phyloP scores from a whole-genome alignment of 2,113 vertebrate species.

The sheep (Ovis aries) region ARS-UI_Ramb_v3.0 NC_056073.1:37205001-37205500 shows the following conservation, averaged over 20 bases:
- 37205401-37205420: background rate
- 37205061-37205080: background rate
- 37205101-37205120: background rate
- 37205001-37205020: background rate
- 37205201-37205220: background rate
- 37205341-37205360: background rate
- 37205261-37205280: background rate
- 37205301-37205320: background rate
- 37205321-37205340: background rate
- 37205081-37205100: background rate
- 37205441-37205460: background rate
- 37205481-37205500: accelerated
- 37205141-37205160: background rate
- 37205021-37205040: background rate
- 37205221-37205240: background rate
- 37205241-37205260: background rate
- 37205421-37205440: background rate
- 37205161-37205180: background rate
- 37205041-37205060: background rate
- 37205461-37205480: background rate
- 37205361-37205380: background rate
- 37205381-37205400: background rate
- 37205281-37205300: background rate
- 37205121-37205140: background rate
- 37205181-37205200: background rate